A percentile compares a stretch with the other conserved stretches of the same genome.
phyloP scores from a whole-genome alignment of 2,113 vertebrate species.

The Pyxicephalus adspersus region DNA sequence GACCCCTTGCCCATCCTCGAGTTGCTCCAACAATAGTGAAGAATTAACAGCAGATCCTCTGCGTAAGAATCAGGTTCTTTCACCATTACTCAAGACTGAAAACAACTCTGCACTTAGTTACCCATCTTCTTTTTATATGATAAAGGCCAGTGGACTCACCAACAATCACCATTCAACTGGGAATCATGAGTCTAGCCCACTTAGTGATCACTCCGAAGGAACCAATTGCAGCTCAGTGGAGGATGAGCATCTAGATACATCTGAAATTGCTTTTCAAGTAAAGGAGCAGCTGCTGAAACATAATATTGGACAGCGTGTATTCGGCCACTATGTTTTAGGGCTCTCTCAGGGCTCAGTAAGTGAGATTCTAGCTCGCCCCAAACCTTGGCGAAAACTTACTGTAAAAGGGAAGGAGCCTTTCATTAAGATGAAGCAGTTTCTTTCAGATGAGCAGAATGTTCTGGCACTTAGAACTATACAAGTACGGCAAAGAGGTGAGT shows the following conservation, averaged over 20 bases:
- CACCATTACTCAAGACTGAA: constrained; percentile 86
- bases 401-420: constrained; percentile 99
- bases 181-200: constrained; percentile 69
- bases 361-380: constrained; percentile 96
- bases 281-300: constrained; percentile 98
- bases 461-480: constrained; percentile 96
- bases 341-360: constrained; percentile 97
- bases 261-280: constrained; percentile 96
- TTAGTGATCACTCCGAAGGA: constrained; percentile 80
- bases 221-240: constrained; percentile 70
- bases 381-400: constrained; percentile 97
- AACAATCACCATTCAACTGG: constrained; percentile 60
- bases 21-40: constrained; percentile 64
- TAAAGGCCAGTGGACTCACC: constrained; percentile 78
- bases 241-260: constrained; percentile 93
- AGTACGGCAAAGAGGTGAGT: constrained; percentile 97
- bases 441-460: constrained; percentile 97
- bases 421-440: constrained; percentile 99
- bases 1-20: constrained; percentile 82
- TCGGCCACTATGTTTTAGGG: constrained; percentile 95
- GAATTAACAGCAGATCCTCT: constrained; percentile 75
- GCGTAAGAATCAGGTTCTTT: constrained; percentile 80
- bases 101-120: constrained; percentile 69
- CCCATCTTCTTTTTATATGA: constrained; percentile 79
- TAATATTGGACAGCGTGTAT: constrained; percentile 97